These are phyloP conservation scores for Pyrgilauda ruficollis DNA, from an alignment of 2,113 vertebrate species.

Conservation along the genomic window DNA sequence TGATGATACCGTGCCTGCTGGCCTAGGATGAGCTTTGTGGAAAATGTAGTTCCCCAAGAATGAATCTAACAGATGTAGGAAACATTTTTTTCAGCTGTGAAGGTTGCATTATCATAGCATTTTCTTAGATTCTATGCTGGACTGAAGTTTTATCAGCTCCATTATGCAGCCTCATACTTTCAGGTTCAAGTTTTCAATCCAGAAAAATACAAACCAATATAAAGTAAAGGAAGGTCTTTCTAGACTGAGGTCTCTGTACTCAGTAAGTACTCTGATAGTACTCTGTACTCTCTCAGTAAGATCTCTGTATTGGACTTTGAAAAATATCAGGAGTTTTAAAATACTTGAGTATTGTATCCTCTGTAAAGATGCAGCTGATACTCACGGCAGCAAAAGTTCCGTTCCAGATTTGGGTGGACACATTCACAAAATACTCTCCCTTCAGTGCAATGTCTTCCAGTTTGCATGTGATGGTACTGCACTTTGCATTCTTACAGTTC, in stretches of 20 bases:
- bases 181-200: not conserved
- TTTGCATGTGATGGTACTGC: slow-evolving; percentile 77
- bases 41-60: not conserved
- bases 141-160: not conserved
- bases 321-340: not conserved
- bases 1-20: not conserved
- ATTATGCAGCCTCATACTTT: not conserved
- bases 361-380: not conserved
- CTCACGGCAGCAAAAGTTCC: slow-evolving; percentile 85
- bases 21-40: not conserved
- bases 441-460: slow-evolving; percentile 77
- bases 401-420: slow-evolving; percentile 89
- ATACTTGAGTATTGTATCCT: not conserved
- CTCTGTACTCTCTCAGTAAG: not conserved
- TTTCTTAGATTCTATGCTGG: not conserved
- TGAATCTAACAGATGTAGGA: not conserved
- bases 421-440: slow-evolving; percentile 80
- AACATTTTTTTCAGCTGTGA: not conserved
- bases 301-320: not conserved
- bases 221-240: not conserved
- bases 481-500: slow-evolving; percentile 83
- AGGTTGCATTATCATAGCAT: not conserved
- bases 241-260: not conserved
- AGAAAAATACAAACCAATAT: not conserved
- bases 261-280: not conserved